Evolutionary conservation across 2,888 invertebrate genomes (phyloP).

Genomic region (Ceratothoa steindachneri): DNA sequence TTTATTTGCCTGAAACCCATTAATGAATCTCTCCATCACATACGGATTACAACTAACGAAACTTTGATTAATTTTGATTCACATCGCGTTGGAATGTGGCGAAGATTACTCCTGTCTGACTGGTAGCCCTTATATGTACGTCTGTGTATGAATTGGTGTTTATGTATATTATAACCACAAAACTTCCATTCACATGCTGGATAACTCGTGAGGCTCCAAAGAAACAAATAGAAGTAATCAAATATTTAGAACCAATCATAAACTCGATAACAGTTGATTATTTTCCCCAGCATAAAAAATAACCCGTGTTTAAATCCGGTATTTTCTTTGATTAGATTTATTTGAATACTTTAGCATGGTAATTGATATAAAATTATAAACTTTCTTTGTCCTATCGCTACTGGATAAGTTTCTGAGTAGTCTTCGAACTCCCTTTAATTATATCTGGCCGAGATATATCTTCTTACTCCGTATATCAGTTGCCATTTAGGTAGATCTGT

Average conservation of each 20-base stretch:
- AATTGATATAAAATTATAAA: slow-evolving; percentile 12
- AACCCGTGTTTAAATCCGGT: not conserved
- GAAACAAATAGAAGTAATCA: not conserved
- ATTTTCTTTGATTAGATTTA: not conserved
- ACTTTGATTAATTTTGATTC: too few relatives aligned
- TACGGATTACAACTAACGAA: too few relatives aligned
- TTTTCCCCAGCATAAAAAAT: not conserved
- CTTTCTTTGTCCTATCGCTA: not conserved
- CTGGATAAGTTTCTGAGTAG: slow-evolving; percentile 6
- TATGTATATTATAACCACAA: too few relatives aligned
- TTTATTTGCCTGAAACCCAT: too few relatives aligned
- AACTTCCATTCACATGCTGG: too few relatives aligned
- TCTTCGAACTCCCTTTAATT: not conserved
- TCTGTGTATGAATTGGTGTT: too few relatives aligned
- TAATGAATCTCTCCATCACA: too few relatives aligned
- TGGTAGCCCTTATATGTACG: too few relatives aligned
- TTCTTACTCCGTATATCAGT: too few relatives aligned
- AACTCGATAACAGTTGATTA: not conserved
- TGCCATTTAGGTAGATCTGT: too few relatives aligned
- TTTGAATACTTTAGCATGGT: not conserved
- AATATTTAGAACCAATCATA: not conserved
- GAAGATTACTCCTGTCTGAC: too few relatives aligned
- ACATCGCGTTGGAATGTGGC: too few relatives aligned
- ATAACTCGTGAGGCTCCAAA: not conserved
- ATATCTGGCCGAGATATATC: not conserved